Evolutionary conservation across 2,113 vertebrate species (phyloP).

Genomic region (Gorilla gorilla): DNA sequence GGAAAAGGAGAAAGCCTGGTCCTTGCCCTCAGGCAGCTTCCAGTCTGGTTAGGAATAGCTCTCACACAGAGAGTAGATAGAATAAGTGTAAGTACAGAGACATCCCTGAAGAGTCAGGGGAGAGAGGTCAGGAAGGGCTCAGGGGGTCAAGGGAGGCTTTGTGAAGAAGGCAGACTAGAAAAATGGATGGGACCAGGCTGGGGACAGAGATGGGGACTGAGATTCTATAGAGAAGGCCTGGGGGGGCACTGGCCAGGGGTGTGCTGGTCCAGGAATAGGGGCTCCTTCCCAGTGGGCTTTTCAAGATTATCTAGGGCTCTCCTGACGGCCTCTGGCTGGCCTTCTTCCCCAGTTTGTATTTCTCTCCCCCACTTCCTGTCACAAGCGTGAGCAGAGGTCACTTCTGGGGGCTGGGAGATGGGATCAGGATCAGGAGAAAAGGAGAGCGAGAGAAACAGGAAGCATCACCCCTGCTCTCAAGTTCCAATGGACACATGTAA

Average conservation of each 20-base stretch:
- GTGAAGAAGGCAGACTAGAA: background rate
- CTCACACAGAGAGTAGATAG: background rate
- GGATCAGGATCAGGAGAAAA: background rate
- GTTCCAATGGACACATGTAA: background rate
- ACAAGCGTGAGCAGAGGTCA: background rate
- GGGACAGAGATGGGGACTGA: rapidly evolving
- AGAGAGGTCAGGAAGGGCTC: background rate
- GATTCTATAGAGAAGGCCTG: rapidly evolving
- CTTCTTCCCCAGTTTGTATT: background rate
- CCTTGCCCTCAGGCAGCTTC: background rate
- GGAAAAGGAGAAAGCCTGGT: background rate
- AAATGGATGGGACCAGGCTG: background rate
- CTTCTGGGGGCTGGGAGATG: background rate
- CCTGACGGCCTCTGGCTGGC: background rate
- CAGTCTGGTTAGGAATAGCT: background rate
- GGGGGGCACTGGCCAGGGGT: background rate
- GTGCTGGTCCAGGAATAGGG: background rate
- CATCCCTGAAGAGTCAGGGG: background rate
- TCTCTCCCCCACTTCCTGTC: background rate
- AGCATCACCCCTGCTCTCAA: background rate
- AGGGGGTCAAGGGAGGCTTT: background rate
- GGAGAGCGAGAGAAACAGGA: background rate
- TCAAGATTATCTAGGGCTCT: too few species aligned
- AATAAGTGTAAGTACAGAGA: background rate
- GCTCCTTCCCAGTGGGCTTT: background rate